Evolutionary conservation across 2,797 vertebrate species (phyloP).

Genomic region (Uromys caudimaculatus): DNA sequence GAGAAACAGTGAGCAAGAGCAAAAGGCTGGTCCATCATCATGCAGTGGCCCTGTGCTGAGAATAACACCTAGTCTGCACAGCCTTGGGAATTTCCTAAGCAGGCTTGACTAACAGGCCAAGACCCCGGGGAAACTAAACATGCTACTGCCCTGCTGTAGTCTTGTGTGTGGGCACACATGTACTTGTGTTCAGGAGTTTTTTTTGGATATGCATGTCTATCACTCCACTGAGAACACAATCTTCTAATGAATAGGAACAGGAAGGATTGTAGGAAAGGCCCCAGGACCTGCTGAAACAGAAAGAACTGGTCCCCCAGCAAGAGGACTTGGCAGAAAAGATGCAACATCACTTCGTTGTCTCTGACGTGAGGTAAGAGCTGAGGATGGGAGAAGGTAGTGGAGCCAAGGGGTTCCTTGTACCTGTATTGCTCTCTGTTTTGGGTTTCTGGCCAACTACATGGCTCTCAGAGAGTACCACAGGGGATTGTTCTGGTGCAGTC

Average conservation of each 20-base stretch:
- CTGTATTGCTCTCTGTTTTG: not conserved
- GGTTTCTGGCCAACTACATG: no score
- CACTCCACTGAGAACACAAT: not conserved
- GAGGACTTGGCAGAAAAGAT: not conserved
- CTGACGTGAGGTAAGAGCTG: not conserved
- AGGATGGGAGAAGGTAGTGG: not conserved
- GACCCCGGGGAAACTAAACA: no score
- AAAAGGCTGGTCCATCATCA: no score
- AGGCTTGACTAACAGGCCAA: no score
- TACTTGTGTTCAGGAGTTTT: accelerated
- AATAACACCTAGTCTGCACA: no score
- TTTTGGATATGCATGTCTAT: not conserved
- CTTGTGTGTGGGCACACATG: no score
- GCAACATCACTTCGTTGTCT: not conserved
- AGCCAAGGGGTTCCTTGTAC: not conserved
- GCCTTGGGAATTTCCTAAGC: no score
- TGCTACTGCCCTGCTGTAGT: no score
- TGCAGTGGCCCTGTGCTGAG: no score
- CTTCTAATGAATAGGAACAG: not conserved
- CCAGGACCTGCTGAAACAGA: not conserved
- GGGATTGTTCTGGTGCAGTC: not conserved
- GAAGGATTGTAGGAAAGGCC: not conserved
- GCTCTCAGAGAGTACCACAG: not conserved
- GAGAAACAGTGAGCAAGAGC: no score
- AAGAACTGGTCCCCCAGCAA: not conserved